Base-by-base conservation (phyloP, 2,888 invertebrate species). In the Leptarthrus brevirostris region DNA sequence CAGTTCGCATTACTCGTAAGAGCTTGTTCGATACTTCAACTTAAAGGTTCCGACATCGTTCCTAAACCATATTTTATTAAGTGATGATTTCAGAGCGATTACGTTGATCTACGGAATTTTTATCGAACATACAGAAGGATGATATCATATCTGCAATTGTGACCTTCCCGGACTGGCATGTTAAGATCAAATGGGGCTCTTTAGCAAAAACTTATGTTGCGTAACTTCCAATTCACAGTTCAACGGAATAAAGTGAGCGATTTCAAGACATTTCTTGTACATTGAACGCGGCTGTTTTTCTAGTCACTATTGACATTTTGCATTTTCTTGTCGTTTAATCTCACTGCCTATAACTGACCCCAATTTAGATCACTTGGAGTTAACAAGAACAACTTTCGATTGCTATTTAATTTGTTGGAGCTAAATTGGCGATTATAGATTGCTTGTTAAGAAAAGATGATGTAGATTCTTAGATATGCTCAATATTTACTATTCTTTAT, bases 71-170 rank as follows among this genome's bases (percentile, higher is more conserved):
- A 30, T 8, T 40, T 40, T 40, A 40, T 40, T 40, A 12, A 40
- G 2, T 2, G 40, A 40, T 40, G 40, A 40, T 40, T 40, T 40
- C 40, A 40, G 40, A 40, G 40, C 12, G 40, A 40, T 40, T 40
- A 40, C 40, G 40, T n/a, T 40, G 40, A 40, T 40, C 40, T 30
- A n/a, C n/a, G 14, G 20, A 18, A 36, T 14, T 44, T 64, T 64
- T 22, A 64, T 44, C 44, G 44, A 64, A 47, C 14, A 8, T 36
- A 6, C 26, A 22, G 16, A 4, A 14, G 47, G 24, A 44, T 64
- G 64, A 64, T 64, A 47, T 64, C 64, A 64, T 64, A 44, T 64
- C 24, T 64, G 64, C 64, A 64, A 44, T 64, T 24, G 36, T 64
- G 64, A 64, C 64, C 64, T 64, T 47, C 20, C 6, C 44, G 16